These are phyloP conservation scores for Thecocarcelia acutangulata DNA, from an alignment of 2,888 invertebrate species.

Conservation along the genomic window DNA sequence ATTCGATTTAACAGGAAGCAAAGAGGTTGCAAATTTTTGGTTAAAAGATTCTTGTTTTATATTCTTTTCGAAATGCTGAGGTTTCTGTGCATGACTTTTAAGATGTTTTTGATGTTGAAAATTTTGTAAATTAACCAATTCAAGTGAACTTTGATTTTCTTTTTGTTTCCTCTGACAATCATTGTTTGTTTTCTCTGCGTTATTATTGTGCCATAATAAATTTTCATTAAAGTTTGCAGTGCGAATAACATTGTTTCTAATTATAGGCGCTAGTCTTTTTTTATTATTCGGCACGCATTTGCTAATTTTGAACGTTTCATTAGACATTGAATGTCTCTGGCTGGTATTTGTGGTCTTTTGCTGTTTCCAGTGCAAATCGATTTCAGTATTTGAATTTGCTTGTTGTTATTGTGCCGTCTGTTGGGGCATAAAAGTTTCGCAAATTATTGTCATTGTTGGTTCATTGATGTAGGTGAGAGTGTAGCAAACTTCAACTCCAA, in stretches of 20 bases:
- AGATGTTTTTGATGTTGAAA: background rate
- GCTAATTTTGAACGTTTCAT: constrained; percentile 14
- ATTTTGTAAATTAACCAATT: constrained; percentile 13
- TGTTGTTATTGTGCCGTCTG: background rate
- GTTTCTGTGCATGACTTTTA: background rate
- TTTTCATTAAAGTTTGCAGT: constrained; percentile 30
- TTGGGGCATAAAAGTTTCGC: background rate
- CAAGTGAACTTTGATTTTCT: constrained; percentile 12
- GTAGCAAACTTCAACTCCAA: constrained; percentile 3
- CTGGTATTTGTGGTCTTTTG: constrained; percentile 9
- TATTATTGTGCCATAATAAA: background rate
- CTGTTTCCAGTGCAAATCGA: constrained; percentile 5
- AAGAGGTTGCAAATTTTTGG: background rate
- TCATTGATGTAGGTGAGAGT: constrained; percentile 28
- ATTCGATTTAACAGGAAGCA: background rate
- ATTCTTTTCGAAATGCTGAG: background rate
- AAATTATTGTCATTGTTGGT: constrained; percentile 9
- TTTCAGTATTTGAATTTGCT: constrained; percentile 27
- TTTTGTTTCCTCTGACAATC: constrained; percentile 11
- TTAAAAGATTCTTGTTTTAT: constrained; percentile 8
- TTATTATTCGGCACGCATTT: constrained; percentile 48
- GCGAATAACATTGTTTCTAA: constrained; percentile 14
- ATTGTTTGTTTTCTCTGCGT: background rate
- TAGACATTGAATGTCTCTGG: constrained; percentile 20
- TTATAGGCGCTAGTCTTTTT: constrained; percentile 1